These are phyloP conservation scores for Drosophila obscura DNA, from an alignment of 1,140 invertebrate genomes.

Conservation along the genomic window DNA sequence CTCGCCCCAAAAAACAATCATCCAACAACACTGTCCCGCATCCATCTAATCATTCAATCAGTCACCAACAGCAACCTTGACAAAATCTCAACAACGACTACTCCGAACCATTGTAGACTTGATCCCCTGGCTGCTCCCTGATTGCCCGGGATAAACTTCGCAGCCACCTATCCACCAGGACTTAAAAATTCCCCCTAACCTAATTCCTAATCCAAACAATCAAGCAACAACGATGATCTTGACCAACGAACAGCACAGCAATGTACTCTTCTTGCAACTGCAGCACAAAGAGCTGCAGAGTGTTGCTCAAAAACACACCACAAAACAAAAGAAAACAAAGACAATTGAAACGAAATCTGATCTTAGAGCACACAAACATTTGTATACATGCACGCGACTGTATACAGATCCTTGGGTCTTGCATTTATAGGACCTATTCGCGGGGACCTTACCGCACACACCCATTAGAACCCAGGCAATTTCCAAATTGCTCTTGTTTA, in stretches of 20 bases:
- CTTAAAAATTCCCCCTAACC: no score
- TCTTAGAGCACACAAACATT: constrained; percentile 7
- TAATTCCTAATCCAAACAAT: no score
- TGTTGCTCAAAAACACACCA: no score
- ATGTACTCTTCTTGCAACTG: no score
- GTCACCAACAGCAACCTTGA: constrained; percentile 35
- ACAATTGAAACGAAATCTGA: constrained; percentile 7
- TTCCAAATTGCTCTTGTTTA: constrained; percentile 23
- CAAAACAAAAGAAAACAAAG: neutral
- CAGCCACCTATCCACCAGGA: no score
- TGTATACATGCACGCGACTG: constrained; percentile 10
- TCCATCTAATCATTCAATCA: constrained; percentile 17
- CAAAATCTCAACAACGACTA: constrained; percentile 55
- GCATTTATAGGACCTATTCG: constrained; percentile 36
- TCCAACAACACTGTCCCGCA: neutral
- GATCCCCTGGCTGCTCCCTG: no score
- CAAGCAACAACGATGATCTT: no score
- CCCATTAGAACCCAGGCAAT: constrained; percentile 27
- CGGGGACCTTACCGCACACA: constrained; percentile 3
- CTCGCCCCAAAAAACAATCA: neutral
- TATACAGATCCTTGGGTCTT: constrained; percentile 21
- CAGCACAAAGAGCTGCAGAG: no score
- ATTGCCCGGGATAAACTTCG: no score
- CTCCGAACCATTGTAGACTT: no score
- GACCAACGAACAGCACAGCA: no score